Percentiles rank a stretch among this genome's conserved stretches.
Evolutionary conservation across 2,888 invertebrate species (phyloP).

Genomic region (Hypselothyrea guttata): DNA sequence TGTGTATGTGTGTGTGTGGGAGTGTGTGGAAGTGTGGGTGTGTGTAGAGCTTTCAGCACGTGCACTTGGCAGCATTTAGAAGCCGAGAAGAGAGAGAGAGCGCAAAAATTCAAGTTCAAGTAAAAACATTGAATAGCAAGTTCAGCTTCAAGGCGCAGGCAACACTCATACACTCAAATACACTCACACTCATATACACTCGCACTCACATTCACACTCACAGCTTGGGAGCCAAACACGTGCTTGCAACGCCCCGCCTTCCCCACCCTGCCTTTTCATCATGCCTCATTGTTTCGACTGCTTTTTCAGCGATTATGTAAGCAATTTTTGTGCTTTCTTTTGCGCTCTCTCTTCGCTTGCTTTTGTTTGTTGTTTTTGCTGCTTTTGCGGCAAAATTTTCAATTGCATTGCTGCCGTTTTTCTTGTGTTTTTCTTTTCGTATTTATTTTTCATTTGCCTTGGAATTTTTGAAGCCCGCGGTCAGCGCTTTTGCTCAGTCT

Average conservation of each 20-base stretch:
- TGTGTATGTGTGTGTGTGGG: conserved; percentile 21
- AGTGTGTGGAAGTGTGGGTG: conserved; percentile 31
- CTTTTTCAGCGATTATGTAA: conserved; percentile 67
- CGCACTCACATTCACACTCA: background rate
- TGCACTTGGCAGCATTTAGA: conserved; percentile 17
- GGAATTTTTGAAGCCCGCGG: conserved; percentile 56
- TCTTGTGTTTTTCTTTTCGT: conserved; percentile 44
- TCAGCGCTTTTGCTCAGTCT: conserved; percentile 40
- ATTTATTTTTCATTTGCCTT: conserved; percentile 71
- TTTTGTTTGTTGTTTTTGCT: conserved; percentile 16
- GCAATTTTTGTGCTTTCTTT: conserved; percentile 37
- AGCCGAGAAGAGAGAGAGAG: conserved; percentile 20
- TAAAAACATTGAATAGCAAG: conserved; percentile 74
- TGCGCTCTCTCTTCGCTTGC: conserved; percentile 13
- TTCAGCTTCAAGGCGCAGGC: conserved; percentile 69
- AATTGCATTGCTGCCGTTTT: conserved; percentile 59
- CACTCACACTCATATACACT: conserved; percentile 2
- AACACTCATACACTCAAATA: conserved; percentile 24
- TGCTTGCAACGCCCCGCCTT: conserved; percentile 28
- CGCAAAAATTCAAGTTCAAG: conserved; percentile 70
- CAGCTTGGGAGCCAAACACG: conserved; percentile 46
- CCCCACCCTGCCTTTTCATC: background rate
- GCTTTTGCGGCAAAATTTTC: conserved; percentile 48
- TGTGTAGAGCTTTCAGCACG: conserved; percentile 54
- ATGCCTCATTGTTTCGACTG: conserved; percentile 2